Conservation (phyloP, 2,888 invertebrate genomes). For the Caenorhabditis sp. region DNA sequence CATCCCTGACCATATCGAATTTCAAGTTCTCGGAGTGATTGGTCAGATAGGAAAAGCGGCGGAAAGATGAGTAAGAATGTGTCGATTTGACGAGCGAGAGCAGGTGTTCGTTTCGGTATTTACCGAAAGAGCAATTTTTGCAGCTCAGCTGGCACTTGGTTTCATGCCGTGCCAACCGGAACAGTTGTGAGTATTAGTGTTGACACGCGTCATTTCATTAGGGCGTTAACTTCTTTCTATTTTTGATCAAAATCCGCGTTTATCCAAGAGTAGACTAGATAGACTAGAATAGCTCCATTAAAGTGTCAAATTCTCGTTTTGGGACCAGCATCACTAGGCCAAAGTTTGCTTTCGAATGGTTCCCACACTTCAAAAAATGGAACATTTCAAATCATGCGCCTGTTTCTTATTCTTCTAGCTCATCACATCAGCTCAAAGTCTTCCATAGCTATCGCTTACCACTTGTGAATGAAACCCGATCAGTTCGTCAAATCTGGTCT, state of each 20-base stretch:
- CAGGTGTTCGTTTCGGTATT: constrained; percentile 49
- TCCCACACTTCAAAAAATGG: no score
- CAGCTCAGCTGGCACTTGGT: no score
- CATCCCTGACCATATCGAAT: constrained; percentile 23
- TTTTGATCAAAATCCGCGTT: no score
- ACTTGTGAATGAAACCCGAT: constrained; percentile 38
- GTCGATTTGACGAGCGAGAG: constrained; percentile 26
- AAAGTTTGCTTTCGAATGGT: no score
- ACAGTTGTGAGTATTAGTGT: no score
- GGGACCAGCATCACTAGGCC: no score
- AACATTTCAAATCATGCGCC: not conserved
- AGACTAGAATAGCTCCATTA: no score
- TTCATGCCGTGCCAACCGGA: not conserved
- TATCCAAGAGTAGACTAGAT: no score
- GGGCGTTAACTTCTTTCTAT: no score
- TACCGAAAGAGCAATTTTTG: constrained; percentile 21
- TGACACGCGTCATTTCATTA: no score
- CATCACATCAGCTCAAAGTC: no score
- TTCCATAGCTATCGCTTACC: not conserved
- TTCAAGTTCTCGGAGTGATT: constrained; percentile 14
- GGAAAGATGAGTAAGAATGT: not conserved
- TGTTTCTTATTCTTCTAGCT: not conserved
- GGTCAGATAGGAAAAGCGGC: no score
- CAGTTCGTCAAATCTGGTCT: not conserved
- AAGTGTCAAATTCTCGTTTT: not conserved